These are phyloP conservation scores for Dicaeum eximium DNA, from an alignment of 2,113 vertebrate genomes.

Conservation along the genomic window DNA sequence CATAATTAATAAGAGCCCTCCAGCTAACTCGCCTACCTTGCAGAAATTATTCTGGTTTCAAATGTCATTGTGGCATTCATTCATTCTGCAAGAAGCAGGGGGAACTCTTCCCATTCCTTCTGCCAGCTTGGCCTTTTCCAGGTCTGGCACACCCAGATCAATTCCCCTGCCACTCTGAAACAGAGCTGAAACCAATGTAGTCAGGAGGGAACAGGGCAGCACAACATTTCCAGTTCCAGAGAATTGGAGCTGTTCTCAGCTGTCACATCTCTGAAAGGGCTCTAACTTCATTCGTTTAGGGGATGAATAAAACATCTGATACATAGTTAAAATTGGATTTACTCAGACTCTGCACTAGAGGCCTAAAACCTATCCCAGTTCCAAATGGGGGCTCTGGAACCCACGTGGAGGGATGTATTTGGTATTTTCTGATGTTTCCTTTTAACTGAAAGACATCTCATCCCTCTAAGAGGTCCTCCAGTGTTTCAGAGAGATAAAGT, in stretches of 20 bases:
- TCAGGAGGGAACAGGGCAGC: background rate
- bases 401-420: background rate
- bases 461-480: background rate
- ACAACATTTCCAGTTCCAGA: background rate
- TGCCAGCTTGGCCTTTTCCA: background rate
- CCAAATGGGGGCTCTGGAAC: background rate
- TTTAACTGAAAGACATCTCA: background rate
- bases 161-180: background rate
- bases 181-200: background rate
- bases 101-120: background rate
- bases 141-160: background rate
- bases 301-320: background rate
- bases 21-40: background rate
- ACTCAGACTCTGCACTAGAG: background rate
- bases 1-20: slow-evolving; percentile 39
- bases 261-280: background rate
- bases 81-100: background rate
- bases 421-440: background rate
- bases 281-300: background rate
- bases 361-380: background rate
- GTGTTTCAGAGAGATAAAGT: background rate
- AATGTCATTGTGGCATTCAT: background rate
- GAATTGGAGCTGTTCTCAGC: background rate
- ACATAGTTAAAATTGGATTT: background rate
- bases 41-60: slow-evolving; percentile 14